Evolutionary conservation across 2,113 vertebrate species (phyloP), one percentile per base, ranked within the genome.

Genomic region (Mystacornis crossleyi): DNA sequence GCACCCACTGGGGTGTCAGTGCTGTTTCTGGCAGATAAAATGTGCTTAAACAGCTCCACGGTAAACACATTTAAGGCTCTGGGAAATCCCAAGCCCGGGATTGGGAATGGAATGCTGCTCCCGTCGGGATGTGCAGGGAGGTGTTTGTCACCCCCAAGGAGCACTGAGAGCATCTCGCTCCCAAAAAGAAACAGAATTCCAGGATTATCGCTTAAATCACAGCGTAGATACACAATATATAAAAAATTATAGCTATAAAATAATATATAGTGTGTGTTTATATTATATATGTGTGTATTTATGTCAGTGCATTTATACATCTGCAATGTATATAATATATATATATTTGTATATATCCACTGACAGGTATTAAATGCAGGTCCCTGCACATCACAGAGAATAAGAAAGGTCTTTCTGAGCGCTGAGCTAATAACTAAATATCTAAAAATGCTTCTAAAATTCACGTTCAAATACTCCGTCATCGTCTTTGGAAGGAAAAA

Each of bases 301-400:
- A 9, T 26, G 5, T n/a, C 5, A 4, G 9, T 36, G 9, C 8
- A 23, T 65, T 28, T 28, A 5, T 7, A 11, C 21, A 26, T 10
- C 50, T 12, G 2, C 7, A 23, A 2, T 2, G 8, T 15, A 1
- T 3, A 11, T 3, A 6, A 40, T 9, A 31, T 2, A 3, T 38
- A 38, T 19, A 8, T 9, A 18, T 43, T 14, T 31, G 2, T 50
- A 5, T 7, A 7, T 2, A 36, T 12, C 7, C 14, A 23, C 12
- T 19, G 4, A 18, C 0, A 40, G 40, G 25, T 21, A 6, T 60
- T 42, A 20, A 57, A 42, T 72, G 69, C 60, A 45, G 36, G 43
- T 53, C 43, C 50, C 57, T 72, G 69, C 51, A 9, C 40, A 5
- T 14, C 47, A 20, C 5, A 1, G 24, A 25, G 34, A 7, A 64